A percentile compares a stretch with the other conserved stretches of the same genome.
Conservation (phyloP, 2,797 vertebrate species). For the Ambastaia sidthimunki region DNA sequence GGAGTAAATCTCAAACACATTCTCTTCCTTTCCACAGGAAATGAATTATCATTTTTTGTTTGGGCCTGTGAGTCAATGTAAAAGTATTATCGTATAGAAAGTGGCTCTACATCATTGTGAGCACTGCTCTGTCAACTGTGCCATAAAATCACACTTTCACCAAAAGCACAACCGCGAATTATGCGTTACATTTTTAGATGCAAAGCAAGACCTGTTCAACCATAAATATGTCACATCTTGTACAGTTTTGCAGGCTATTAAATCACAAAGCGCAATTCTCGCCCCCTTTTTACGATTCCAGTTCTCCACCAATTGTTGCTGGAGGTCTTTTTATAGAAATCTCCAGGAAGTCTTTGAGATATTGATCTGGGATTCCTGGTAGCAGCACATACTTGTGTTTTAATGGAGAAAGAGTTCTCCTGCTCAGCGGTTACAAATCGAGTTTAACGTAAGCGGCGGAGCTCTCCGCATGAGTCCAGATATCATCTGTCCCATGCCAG, state of each 20-base stretch:
- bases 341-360: slow-evolving; percentile 53
- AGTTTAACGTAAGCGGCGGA: slow-evolving; percentile 52
- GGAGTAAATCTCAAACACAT: background rate
- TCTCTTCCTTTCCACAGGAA: background rate
- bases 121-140: background rate
- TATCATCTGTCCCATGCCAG: slow-evolving; percentile 47
- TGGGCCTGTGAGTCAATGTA: background rate
- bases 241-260: background rate
- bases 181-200: background rate
- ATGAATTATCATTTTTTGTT: background rate
- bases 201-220: background rate
- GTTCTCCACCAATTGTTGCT: slow-evolving; percentile 20
- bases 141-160: background rate
- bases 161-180: background rate
- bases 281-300: slow-evolving; percentile 5
- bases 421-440: slow-evolving; percentile 61
- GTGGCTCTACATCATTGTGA: background rate
- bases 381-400: slow-evolving; percentile 51
- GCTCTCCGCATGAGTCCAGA: slow-evolving; percentile 48
- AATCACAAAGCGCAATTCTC: background rate
- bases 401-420: slow-evolving; percentile 59
- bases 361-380: slow-evolving; percentile 54
- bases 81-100: slow-evolving; percentile 1
- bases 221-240: background rate
- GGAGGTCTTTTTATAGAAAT: slow-evolving; percentile 44